phyloP scores from a whole-genome alignment of 2,797 vertebrate genomes.

The Gorsachius magnificus region DNA sequence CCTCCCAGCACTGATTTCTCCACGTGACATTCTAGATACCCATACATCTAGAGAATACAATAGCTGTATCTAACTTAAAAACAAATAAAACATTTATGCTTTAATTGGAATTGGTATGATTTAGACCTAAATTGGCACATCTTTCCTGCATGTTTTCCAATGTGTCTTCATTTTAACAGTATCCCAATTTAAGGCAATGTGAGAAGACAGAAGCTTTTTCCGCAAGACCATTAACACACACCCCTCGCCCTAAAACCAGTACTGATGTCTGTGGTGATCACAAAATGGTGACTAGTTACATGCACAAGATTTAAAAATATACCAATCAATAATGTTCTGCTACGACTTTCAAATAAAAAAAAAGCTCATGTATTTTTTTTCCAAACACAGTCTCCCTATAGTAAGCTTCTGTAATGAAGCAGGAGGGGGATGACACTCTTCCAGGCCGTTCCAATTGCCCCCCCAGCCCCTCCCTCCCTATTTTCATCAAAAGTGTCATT shows the following conservation, averaged over 20 bases:
- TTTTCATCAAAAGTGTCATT: background rate
- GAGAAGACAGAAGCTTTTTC: background rate
- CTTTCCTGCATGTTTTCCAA: background rate
- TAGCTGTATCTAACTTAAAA: background rate
- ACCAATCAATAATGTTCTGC: background rate
- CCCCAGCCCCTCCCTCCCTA: fast-evolving
- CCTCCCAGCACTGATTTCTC: background rate
- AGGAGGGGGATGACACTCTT: background rate
- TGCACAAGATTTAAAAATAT: background rate
- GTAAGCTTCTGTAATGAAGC: background rate
- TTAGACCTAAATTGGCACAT: background rate
- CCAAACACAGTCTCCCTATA: background rate
- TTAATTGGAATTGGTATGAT: background rate
- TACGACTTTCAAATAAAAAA: background rate
- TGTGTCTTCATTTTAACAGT: background rate
- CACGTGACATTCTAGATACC: background rate
- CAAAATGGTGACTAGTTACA: background rate
- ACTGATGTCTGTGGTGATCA: background rate
- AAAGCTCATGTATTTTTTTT: background rate
- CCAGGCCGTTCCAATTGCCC: background rate
- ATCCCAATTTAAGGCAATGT: background rate
- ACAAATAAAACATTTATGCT: background rate
- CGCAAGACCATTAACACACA: background rate
- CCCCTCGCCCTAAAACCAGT: background rate
- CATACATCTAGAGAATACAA: background rate